Evolutionary conservation across 2,113 vertebrate genomes (phyloP), one percentile per base, ranked within the genome.

Genomic region (Lophotis ruficrista): DNA sequence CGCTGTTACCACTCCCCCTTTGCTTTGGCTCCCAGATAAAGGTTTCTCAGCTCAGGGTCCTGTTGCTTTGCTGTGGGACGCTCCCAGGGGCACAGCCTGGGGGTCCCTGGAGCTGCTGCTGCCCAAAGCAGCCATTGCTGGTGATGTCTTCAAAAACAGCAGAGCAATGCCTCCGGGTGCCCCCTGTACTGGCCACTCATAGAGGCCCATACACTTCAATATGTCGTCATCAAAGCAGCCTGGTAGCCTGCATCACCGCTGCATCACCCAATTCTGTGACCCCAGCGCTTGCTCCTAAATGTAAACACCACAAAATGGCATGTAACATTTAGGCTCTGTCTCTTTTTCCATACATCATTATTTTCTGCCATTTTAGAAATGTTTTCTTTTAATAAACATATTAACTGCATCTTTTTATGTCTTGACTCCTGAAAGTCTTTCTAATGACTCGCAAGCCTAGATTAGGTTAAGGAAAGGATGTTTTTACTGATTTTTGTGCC

Each of bases 251-350:
- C 4, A 6, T 57, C 48, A 12, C 14, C 6, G 3, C 65, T 12
- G 57, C 38, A 18, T 54, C 19, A 53, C 48, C 58, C 57, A 45
- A 0, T 4, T 56, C 37, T 10, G 30, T 20, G 24, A 22, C 35
- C 51, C 25, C 23, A 24, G 57, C 0, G 0, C 45, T 69, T 0
- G 0, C 31, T 68, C 25, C 37, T 65, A 47, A 81, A 30, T 47
- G 17, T 17, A 54, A 80, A 22, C 35, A 76, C 17, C 58, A 41
- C 7, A 27, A 71, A 77, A 38, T 4, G 12, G 8, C 43, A 57
- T 2, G 8, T 14, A 71, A 31, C 35, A 31, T 2, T 3, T 10
- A 51, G 25, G 21, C 35, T 73, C 50, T 1, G 1, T 17, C 31
- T 79, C 54, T 48, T 62, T 73, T 43, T 28, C 33, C 35, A 43